Evolutionary conservation across 2,888 invertebrate species (phyloP).

Genomic region (Emesis russula): DNA sequence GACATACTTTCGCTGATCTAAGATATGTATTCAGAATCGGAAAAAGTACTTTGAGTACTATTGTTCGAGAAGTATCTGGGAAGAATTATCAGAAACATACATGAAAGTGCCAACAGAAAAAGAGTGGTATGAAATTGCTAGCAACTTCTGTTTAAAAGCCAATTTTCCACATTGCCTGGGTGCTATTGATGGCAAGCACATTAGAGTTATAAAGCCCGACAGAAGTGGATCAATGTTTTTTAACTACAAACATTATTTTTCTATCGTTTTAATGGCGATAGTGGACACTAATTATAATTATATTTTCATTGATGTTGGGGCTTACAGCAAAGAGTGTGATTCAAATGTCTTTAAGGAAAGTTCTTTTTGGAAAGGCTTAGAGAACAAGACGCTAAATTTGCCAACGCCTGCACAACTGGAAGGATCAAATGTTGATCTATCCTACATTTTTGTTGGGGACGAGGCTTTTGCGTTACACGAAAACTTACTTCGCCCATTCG

Average conservation of each 20-base stretch:
- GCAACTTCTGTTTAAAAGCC: conserved; percentile 28
- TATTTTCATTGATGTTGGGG: conserved; percentile 19
- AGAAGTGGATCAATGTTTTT: no score
- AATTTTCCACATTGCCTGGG: not conserved
- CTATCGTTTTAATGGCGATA: conserved; percentile 10
- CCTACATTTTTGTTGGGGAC: not conserved
- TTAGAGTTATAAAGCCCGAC: no score
- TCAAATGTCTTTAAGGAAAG: no score
- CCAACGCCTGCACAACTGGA: no score
- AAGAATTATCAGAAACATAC: not conserved
- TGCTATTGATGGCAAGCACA: no score
- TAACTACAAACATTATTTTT: conserved; percentile 23
- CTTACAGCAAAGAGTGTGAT: not conserved
- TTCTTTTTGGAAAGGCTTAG: no score
- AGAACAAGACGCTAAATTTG: no score
- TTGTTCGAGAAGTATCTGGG: conserved; percentile 19
- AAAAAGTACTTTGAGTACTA: conserved; percentile 21
- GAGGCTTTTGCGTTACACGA: not conserved
- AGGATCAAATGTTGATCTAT: not conserved
- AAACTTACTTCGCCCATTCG: conserved; percentile 8
- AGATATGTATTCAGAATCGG: conserved; percentile 10
- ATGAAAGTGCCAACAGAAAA: not conserved
- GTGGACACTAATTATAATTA: conserved; percentile 25
- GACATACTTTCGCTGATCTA: not conserved
- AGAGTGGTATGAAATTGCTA: conserved; percentile 23